Evolutionary conservation across 2,888 invertebrate genomes (phyloP), one percentile per base, ranked within the genome.

Genomic region (Smittia sp.): DNA sequence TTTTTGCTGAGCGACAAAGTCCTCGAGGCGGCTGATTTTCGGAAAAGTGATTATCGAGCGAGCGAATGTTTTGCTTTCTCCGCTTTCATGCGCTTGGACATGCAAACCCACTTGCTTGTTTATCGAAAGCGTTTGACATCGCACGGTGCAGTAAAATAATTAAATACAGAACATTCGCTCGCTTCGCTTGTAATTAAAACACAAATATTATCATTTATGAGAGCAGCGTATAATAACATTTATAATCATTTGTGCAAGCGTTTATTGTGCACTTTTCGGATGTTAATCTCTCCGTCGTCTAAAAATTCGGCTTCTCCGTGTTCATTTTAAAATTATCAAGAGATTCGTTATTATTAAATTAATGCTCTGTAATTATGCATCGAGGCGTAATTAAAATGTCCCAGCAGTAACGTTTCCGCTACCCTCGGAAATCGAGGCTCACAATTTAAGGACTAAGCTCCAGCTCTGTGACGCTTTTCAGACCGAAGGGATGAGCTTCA

Each of bases 281-380:
- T 11, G 15, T 46, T 46, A 46, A 11, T 46, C 32, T 32, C 32
- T 3, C 9, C 32, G 32, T 32, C 32, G 46, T 46, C 15, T 46
- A 46, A 46, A 2, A n/a, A 3, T n/a, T 46, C 46, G 4, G 32
- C 15, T 46, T 15, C 46, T 46, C 11, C 46, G n/a, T 46, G 46
- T 46, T 46, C 46, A 46, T 22, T 41, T 68, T 39, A 68, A 68
- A 68, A 68, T 41, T 69, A 54, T 54, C 69, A 69, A 25, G 69
- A 69, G 69, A 69, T 52, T 15, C 6, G 41, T 69, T 69, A 69
- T 69, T 69, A 69, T 69, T 69, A 27, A 69, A 69, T 52, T 69
- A 69, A 69, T 69, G 52, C 54, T 24, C 27, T 52, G 69, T 54
- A 69, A 69, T 69, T 69, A 69, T 27, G 27, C 69, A 69, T 52